Conservation (phyloP, 1,140 invertebrate genomes). For the Harpegnathos saltator region DNA sequence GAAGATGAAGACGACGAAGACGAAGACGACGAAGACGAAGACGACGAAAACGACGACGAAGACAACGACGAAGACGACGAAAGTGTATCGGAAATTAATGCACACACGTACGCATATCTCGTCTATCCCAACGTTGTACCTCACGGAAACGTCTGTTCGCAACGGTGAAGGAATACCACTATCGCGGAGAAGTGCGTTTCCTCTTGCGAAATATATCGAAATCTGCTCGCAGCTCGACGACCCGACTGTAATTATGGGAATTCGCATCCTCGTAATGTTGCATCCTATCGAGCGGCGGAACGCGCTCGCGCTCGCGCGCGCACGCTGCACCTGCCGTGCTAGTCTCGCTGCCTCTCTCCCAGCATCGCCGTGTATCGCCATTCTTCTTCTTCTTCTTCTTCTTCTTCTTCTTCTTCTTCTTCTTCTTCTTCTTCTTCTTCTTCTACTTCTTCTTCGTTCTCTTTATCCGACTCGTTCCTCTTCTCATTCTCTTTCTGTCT, state of each 20-base stretch:
- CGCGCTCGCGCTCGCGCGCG: background rate
- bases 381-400: conserved; percentile 68
- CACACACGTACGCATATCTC: background rate
- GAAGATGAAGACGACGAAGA: no score
- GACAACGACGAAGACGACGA: no score
- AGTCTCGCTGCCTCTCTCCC: conserved; percentile 68
- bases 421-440: conserved; percentile 69
- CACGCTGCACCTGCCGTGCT: conserved; percentile 79
- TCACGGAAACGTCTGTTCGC: background rate
- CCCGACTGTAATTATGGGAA: conserved; percentile 80
- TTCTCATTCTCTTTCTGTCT: conserved; percentile 32
- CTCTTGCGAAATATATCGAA: conserved; percentile 67
- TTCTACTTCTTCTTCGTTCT: conserved; percentile 43
- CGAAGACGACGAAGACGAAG: no score
- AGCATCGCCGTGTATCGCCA: conserved; percentile 57
- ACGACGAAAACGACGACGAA: no score
- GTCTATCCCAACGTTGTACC: background rate
- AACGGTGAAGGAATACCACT: conserved; percentile 21
- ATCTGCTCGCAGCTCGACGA: conserved; percentile 74
- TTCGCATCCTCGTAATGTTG: conserved; percentile 75
- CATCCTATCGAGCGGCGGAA: no score
- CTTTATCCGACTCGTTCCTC: conserved; percentile 55
- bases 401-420: conserved; percentile 38
- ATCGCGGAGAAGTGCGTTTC: conserved; percentile 39
- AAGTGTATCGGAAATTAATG: background rate